Evolutionary conservation across 1,140 invertebrate genomes (phyloP), one percentile per base, ranked within the genome.

Genomic region (Notospermus geniculatus): DNA sequence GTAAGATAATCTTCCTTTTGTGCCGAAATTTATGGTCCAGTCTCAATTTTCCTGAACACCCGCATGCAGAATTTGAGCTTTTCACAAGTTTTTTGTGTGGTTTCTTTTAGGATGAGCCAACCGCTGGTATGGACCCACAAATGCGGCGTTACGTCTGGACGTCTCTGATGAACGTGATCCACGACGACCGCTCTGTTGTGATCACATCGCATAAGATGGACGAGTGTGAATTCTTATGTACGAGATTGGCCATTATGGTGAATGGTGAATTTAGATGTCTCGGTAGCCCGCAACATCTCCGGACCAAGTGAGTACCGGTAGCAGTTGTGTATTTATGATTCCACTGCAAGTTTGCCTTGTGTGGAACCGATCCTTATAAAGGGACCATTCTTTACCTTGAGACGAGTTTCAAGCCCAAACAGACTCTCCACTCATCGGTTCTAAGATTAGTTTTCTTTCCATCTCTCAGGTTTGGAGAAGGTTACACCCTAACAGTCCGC

Each of bases 401-500:
- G 15, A 2, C n/a, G 0, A 19, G 15, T 45, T 2, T 50, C 28
- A 28, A 27, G 32, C 13, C 28, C 2, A 28, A 28, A 17, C 19
- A 27, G 19, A 1, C 39, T 9, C 13, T 13, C 1, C 27, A 13
- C 15, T 11, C 25, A 0, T 39, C 1, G 15, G n/a, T 2, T 13
- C 23, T 25, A 19, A n/a, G 23, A 15, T 23, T 36, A 55, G 7
- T 29, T 60, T 43, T 25, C 13, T 59, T 68, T 28, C 68, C 56
- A n/a, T 59, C 17, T 57, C 28, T 54, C 62, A 90, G 90, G 75
- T 91, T 90, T 71, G 90, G 91, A 22, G 84, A 87, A 66, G 90
- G 90, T 1, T 90, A 90, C 76, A 88, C 86, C 59, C 76, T 90
- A 15, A 85, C 83, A 2, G 75, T 89, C 30, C 80, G 85, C n/a